Conservation (phyloP, 2,888 invertebrate genomes). For the Agrotis segetum region DNA sequence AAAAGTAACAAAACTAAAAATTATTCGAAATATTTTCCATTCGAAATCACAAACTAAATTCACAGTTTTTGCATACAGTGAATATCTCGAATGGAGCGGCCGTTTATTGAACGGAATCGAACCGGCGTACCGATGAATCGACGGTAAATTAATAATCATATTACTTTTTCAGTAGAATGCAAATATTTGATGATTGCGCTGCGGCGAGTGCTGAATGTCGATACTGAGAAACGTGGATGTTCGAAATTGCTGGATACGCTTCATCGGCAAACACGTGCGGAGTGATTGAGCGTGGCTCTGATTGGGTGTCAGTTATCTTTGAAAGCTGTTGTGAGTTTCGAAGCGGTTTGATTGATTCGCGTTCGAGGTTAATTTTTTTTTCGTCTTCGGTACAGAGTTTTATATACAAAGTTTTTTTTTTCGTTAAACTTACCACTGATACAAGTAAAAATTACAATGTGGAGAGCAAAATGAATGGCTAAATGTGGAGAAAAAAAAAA, state of each 20-base stretch:
- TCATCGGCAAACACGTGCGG: conserved; percentile 18
- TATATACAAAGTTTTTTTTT: too few species aligned
- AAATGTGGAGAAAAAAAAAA: too few species aligned
- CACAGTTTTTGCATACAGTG: conserved; percentile 79
- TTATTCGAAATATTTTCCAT: conserved; percentile 67
- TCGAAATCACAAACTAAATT: conserved; percentile 77
- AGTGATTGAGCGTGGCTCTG: conserved; percentile 34
- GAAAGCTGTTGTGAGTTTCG: conserved; percentile 19
- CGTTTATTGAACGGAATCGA: conserved; percentile 80
- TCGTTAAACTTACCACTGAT: too few species aligned
- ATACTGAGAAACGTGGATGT: conserved; percentile 53
- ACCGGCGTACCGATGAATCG: conserved; percentile 82
- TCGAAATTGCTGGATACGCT: conserved; percentile 39
- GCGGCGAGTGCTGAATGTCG: conserved; percentile 79
- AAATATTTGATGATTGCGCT: conserved; percentile 89
- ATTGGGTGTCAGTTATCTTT: conserved; percentile 25
- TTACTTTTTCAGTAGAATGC: conserved; percentile 89
- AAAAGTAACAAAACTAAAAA: conserved; percentile 37
- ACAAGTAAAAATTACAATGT: too few species aligned
- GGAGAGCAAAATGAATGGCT: too few species aligned
- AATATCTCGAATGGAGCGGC: conserved; percentile 73
- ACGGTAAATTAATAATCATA: conserved; percentile 89
- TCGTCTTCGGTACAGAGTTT: background rate
- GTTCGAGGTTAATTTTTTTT: background rate
- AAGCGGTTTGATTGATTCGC: conserved; percentile 1